Base-by-base conservation (phyloP, 1,140 invertebrate species). In the Temnothorax nylanderi region DNA sequence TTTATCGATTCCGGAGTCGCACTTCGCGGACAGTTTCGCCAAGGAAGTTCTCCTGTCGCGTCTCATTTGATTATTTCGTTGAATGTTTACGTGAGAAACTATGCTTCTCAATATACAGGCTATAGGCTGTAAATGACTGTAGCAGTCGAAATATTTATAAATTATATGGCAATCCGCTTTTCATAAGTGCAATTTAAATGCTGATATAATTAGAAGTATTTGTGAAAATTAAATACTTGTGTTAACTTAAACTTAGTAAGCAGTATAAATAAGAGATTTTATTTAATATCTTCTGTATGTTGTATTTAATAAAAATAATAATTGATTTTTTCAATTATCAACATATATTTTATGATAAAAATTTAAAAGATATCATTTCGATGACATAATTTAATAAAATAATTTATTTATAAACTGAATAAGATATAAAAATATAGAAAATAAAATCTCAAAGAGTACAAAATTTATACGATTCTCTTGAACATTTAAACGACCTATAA, bases 401-500 rank as follows among this genome's bases (percentile, higher is more conserved):
- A 21, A 56, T 75, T 74, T 8, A 56, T 75, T 74, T 3, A 64
- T 58, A n/a, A 51, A 51, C 8, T 76, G 44, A 76, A 58, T n/a
- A 16, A n/a, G 5, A 34, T 77, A 62, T 62, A 47, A 67, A 51
- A 7, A 60, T 41, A 44, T 60, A 0, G 7, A 80, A 51, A 0
- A 67, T 8, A 32, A 32, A 1, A 71, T 51, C 16, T 10, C 18
- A 56, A 41, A 11, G 6, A 26, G 21, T 0, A 26, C 21, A 44
- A 81, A 69, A 56, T 76, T 44, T 32, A 21, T 69, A 26, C 3
- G 8, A 34, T 7, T 26, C 26, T n/a, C 10, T 49, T 49, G 34
- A 78, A 51, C 6, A 65, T 37, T 26, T 51, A 7, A 37, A 65
- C 6, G 32, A 62, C 0, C 4, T 51, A 4, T 21, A 47, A 13